phyloP scores from a whole-genome alignment of 2,113 vertebrate genomes.

The Centropus unirufus region DNA sequence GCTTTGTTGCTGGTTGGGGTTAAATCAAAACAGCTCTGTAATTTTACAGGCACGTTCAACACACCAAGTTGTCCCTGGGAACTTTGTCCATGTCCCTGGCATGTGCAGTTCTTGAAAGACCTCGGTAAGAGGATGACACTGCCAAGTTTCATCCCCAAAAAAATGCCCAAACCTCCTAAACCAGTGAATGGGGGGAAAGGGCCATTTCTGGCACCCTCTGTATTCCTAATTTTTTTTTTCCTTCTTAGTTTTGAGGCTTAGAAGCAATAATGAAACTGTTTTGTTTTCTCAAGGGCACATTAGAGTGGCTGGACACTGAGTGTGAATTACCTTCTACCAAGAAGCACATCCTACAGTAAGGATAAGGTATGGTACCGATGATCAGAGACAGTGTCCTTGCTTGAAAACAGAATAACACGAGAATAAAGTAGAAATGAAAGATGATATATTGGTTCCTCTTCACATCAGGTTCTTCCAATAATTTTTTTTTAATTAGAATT shows the following conservation, averaged over 20 bases:
- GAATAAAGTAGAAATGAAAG: neutral
- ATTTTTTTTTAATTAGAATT: neutral
- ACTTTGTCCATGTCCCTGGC: accelerated
- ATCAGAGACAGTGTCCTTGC: neutral
- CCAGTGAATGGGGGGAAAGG: neutral
- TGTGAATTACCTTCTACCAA: neutral
- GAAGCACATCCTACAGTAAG: neutral
- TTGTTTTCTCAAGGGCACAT: neutral
- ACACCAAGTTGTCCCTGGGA: neutral
- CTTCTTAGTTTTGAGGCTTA: neutral
- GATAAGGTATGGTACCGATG: neutral
- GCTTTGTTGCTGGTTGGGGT: too few species aligned
- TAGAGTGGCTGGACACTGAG: neutral
- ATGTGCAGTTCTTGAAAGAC: neutral
- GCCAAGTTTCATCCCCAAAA: neutral
- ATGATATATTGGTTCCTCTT: neutral
- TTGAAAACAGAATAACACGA: neutral
- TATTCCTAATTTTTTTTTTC: neutral
- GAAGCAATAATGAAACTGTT: neutral
- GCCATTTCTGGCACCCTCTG: neutral
- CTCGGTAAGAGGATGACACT: neutral
- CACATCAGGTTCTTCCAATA: neutral
- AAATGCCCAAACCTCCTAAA: neutral
- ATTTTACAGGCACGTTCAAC: neutral
- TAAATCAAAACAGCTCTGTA: too few species aligned